A percentile compares a stretch with the other conserved stretches of the same genome.
These are phyloP conservation scores for Stramonita haemastoma DNA, from an alignment of 2,888 invertebrate species.

Conservation along the genomic window DNA sequence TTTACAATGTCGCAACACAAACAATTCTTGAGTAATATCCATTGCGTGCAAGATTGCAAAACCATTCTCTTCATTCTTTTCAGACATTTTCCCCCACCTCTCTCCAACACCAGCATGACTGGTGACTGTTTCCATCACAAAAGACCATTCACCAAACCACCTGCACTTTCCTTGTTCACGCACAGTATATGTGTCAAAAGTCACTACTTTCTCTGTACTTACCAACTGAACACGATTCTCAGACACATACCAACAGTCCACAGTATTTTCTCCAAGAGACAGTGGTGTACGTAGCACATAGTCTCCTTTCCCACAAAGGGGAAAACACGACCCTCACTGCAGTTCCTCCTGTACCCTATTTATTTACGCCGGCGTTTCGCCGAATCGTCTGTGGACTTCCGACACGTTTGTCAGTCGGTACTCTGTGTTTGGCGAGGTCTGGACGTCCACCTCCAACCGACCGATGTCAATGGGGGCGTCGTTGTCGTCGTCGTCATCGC, in stretches of 20 bases:
- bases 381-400: slow-evolving; percentile 17
- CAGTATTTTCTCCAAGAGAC: background rate
- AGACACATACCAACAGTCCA: background rate
- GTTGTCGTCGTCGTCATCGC: slow-evolving; percentile 34
- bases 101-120: too few relatives aligned
- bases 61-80: too few relatives aligned
- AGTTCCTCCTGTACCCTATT: background rate
- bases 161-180: too few relatives aligned
- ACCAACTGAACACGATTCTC: background rate
- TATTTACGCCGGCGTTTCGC: background rate
- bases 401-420: slow-evolving; percentile 34
- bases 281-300: background rate
- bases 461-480: slow-evolving; percentile 48
- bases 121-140: too few relatives aligned
- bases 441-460: slow-evolving; percentile 33
- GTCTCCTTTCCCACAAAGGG: background rate
- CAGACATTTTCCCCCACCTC: too few relatives aligned
- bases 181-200: too few relatives aligned
- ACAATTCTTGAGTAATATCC: too few relatives aligned
- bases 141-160: too few relatives aligned
- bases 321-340: background rate
- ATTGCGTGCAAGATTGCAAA: too few relatives aligned
- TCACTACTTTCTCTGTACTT: too few relatives aligned
- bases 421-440: background rate
- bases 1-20: too few relatives aligned